phyloP scores from a whole-genome alignment of 2,797 vertebrate genomes.

The Champsocephalus esox region DNA sequence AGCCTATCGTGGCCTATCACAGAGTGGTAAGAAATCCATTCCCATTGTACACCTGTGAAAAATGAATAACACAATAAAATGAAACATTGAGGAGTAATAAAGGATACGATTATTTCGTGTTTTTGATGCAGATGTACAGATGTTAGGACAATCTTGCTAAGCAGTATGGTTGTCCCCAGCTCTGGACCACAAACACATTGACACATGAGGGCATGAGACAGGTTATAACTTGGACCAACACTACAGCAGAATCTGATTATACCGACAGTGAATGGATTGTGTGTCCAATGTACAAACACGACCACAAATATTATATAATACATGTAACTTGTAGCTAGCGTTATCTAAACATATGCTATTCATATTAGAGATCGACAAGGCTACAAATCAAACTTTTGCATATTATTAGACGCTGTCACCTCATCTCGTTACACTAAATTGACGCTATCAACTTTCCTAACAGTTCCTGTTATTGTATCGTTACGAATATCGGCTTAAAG shows the following conservation, averaged over 20 bases:
- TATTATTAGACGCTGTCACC: not conserved
- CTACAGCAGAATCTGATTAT: not conserved
- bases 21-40: slow-evolving; percentile 59
- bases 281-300: not conserved
- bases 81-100: not conserved
- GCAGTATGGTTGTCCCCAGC: not conserved
- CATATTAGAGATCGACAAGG: not conserved
- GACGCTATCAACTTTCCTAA: slow-evolving; percentile 36
- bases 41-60: slow-evolving; percentile 57
- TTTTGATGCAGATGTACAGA: not conserved
- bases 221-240: not conserved
- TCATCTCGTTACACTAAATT: slow-evolving; percentile 10
- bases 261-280: not conserved
- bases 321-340: not conserved
- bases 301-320: not conserved
- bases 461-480: not conserved
- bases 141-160: not conserved
- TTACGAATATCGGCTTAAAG: not conserved
- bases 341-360: not conserved
- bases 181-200: not conserved
- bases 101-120: not conserved
- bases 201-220: not conserved
- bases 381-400: not conserved
- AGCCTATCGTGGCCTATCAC: slow-evolving; percentile 77
- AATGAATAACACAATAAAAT: slow-evolving; percentile 30